These are phyloP conservation scores for Anniella stebbinsi DNA, from an alignment of 2,797 vertebrate species.

Conservation along the genomic window DNA sequence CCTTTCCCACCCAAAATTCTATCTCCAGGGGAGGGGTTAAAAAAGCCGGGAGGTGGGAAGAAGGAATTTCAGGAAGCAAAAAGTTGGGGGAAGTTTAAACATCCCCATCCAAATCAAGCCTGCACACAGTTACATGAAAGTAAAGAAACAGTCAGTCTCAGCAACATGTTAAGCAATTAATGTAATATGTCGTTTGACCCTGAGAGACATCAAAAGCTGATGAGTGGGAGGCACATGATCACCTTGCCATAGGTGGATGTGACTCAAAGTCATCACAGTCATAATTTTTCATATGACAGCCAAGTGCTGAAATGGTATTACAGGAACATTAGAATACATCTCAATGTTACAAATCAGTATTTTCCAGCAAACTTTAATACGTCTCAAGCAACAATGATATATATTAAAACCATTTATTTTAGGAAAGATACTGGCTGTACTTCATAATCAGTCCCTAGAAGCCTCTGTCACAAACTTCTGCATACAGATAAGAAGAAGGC, in stretches of 20 bases:
- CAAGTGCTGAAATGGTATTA: neutral
- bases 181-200: no score
- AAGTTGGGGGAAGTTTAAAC: no score
- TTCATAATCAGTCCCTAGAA: conserved; percentile 60
- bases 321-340: no score
- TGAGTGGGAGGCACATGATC: neutral
- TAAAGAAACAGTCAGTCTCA: no score
- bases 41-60: no score
- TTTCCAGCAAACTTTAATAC: neutral
- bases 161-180: no score
- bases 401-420: neutral
- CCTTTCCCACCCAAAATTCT: no score
- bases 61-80: no score
- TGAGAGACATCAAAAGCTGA: neutral
- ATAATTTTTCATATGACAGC: neutral
- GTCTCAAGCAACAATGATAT: neutral
- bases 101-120: no score
- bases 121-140: no score
- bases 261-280: neutral
- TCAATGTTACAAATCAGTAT: neutral
- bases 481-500: conserved; percentile 61
- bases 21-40: no score
- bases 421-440: neutral
- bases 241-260: neutral
- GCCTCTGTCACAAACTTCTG: conserved; percentile 47